These are phyloP conservation scores for Heterotilapia buettikoferi DNA, from an alignment of 2,113 vertebrate species.

Conservation along the genomic window DNA sequence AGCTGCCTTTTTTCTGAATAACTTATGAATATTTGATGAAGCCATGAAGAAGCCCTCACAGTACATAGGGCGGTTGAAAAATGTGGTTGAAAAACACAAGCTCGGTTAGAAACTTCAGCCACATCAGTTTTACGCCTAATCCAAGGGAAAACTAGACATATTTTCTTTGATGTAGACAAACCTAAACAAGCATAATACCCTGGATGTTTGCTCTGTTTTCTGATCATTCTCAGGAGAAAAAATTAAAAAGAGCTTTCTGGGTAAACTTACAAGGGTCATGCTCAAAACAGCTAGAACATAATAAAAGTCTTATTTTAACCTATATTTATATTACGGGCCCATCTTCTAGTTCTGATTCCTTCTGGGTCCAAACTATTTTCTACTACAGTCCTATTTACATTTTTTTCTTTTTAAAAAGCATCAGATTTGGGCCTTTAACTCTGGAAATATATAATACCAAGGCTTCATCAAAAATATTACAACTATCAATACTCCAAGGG, in stretches of 20 bases:
- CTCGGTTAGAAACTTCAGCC: neutral
- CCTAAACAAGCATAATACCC: neutral
- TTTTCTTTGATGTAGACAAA: neutral
- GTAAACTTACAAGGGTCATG: accelerated
- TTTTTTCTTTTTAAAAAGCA: neutral
- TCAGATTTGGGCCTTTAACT: neutral
- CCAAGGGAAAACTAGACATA: neutral
- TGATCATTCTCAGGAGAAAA: neutral
- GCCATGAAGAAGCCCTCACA: neutral
- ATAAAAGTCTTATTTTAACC: neutral
- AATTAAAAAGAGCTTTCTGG: neutral
- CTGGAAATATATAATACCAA: neutral
- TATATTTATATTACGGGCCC: neutral
- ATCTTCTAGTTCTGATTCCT: neutral
- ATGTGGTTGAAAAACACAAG: neutral
- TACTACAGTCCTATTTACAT: neutral
- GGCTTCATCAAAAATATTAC: neutral
- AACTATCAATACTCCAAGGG: neutral
- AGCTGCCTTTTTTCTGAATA: neutral
- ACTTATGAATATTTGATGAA: neutral
- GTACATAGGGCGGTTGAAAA: neutral
- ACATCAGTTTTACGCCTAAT: neutral
- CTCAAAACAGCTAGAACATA: neutral
- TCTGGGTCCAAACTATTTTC: neutral
- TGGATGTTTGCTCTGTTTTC: neutral